Percentiles rank a stretch among this genome's conserved stretches.
Evolutionary conservation across 2,888 invertebrate species (phyloP).

Genomic region (Ennomos fuscantarius): DNA sequence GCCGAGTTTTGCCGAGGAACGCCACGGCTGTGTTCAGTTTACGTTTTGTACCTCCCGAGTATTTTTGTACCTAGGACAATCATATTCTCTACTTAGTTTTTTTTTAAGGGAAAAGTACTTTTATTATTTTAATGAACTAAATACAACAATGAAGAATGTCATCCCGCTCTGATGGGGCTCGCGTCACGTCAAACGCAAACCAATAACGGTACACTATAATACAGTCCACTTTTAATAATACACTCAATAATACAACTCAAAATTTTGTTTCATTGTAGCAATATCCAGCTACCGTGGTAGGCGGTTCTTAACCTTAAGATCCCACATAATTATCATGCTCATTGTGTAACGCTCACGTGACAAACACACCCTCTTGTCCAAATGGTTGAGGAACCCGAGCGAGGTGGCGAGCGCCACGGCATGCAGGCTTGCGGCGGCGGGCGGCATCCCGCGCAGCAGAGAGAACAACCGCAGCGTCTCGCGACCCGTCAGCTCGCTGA

Average conservation of each 20-base stretch:
- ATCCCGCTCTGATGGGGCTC: too few relatives aligned
- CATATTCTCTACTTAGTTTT: neutral
- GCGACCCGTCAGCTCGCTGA: constrained; percentile 89
- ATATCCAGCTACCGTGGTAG: too few relatives aligned
- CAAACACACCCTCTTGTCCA: constrained; percentile 82
- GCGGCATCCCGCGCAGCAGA: constrained; percentile 86
- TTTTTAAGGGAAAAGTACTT: neutral
- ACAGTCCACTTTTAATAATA: too few relatives aligned
- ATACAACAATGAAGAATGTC: too few relatives aligned
- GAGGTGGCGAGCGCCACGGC: constrained; percentile 77
- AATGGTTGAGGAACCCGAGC: constrained; percentile 86
- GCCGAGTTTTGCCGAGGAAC: constrained; percentile 87
- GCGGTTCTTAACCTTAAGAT: too few relatives aligned
- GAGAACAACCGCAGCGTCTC: constrained; percentile 88
- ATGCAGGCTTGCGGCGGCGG: constrained; percentile 57
- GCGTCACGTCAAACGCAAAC: too few relatives aligned
- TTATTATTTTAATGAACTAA: too few relatives aligned
- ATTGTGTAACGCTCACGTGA: too few relatives aligned
- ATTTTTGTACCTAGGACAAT: constrained; percentile 74
- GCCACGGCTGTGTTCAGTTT: constrained; percentile 90
- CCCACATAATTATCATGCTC: too few relatives aligned
- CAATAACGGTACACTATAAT: too few relatives aligned
- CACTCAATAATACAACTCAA: too few relatives aligned
- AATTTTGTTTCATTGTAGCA: too few relatives aligned
- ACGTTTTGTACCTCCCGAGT: constrained; percentile 90